Evolutionary conservation across 2,797 vertebrate genomes (phyloP).

Genomic region (Hemibagrus guttatus): DNA sequence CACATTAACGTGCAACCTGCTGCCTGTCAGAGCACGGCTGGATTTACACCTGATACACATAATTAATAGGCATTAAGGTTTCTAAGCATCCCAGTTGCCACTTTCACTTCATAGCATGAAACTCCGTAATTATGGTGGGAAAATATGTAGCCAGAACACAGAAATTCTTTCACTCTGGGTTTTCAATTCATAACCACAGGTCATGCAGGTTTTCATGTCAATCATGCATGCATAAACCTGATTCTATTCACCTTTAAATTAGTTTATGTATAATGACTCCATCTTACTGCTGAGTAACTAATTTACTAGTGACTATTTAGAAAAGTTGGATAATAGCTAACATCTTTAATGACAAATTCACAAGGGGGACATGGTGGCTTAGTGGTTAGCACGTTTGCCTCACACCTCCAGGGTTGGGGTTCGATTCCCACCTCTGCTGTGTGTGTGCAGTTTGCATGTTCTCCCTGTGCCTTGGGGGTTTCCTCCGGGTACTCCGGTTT

Average conservation of each 20-base stretch:
- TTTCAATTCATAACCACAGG: constrained; percentile 10
- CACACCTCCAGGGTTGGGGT: too few relatives aligned
- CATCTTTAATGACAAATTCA: not conserved
- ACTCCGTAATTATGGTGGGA: not conserved
- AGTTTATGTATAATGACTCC: too few relatives aligned
- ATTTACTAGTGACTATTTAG: not conserved
- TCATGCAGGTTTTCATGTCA: constrained; percentile 26
- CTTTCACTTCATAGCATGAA: constrained; percentile 44
- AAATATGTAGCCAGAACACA: constrained; percentile 14
- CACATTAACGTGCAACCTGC: constrained; percentile 64
- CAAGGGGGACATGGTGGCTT: too few relatives aligned
- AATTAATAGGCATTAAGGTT: constrained; percentile 58
- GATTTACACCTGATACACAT: constrained; percentile 50
- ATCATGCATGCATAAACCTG: not conserved
- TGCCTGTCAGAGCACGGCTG: constrained; percentile 53
- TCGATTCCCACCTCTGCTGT: too few relatives aligned
- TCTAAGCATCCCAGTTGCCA: constrained; percentile 44
- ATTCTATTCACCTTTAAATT: not conserved
- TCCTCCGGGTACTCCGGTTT: too few relatives aligned
- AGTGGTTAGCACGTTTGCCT: too few relatives aligned
- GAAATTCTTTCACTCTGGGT: not conserved
- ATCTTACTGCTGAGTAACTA: not conserved
- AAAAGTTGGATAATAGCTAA: not conserved
- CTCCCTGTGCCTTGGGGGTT: too few relatives aligned
- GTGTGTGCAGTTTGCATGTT: too few relatives aligned